A percentile compares a stretch with the other conserved stretches of the same genome.
Conservation (phyloP, 2,888 invertebrate genomes). For the Eumerus sabulonum region DNA sequence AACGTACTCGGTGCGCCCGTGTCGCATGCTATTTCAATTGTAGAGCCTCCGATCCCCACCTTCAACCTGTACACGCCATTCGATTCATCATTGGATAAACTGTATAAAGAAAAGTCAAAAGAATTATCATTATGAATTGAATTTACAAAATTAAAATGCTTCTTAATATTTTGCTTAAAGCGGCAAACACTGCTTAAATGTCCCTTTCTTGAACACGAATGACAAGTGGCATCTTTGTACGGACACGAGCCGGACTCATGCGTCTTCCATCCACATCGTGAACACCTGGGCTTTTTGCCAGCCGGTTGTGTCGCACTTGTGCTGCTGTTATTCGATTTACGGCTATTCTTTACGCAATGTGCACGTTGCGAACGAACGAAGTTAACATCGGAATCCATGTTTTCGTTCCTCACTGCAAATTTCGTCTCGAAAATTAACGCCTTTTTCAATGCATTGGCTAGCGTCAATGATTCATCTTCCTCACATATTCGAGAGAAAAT, state of each 20-base stretch:
- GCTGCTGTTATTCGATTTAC: too few relatives aligned
- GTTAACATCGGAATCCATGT: slow-evolving; percentile 11
- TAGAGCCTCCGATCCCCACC: neutral
- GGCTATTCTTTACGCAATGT: too few relatives aligned
- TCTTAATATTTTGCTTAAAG: slow-evolving; percentile 17
- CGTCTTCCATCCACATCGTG: slow-evolving; percentile 51
- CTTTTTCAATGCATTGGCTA: slow-evolving; percentile 31
- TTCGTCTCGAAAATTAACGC: slow-evolving; percentile 32
- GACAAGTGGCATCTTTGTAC: slow-evolving; percentile 17
- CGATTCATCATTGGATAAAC: neutral
- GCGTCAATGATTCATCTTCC: slow-evolving; percentile 26
- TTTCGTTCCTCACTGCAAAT: neutral
- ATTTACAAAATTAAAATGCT: slow-evolving; percentile 51
- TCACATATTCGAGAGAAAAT: slow-evolving; percentile 16
- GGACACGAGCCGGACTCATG: too few relatives aligned
- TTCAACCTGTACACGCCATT: neutral
- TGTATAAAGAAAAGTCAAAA: neutral
- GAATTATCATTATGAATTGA: slow-evolving; percentile 37
- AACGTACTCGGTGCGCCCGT: slow-evolving; percentile 39
- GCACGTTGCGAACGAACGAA: too few relatives aligned
- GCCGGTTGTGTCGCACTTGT: too few relatives aligned
- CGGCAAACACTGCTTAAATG: slow-evolving; percentile 45
- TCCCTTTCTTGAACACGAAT: slow-evolving; percentile 42
- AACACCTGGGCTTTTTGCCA: slow-evolving; percentile 5
- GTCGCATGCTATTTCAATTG: neutral